Conservation (phyloP, 92 coral and sea anemone genomes). For the Hydrozoanthus gracilis region DNA sequence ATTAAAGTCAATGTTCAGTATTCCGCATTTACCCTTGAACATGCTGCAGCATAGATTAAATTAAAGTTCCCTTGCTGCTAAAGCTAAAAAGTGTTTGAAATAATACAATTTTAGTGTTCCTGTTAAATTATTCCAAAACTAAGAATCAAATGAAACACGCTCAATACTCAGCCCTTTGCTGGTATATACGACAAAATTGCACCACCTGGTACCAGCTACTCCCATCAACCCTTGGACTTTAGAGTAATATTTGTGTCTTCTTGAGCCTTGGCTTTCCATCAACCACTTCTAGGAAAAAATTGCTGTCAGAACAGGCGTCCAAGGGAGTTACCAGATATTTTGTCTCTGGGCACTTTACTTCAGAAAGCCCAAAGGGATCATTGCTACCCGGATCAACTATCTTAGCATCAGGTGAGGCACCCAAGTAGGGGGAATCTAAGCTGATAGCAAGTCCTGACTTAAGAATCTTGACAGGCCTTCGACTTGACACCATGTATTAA, state of each 20-base stretch:
- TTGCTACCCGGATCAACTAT: slow-evolving; percentile 64
- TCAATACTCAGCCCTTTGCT: no score
- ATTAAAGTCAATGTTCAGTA: no score
- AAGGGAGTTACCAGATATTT: slow-evolving; percentile 72
- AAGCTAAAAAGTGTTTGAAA: no score
- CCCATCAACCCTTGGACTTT: slow-evolving; percentile 80
- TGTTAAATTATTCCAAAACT: no score
- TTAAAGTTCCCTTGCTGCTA: no score
- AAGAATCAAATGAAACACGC: no score
- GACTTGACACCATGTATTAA: slow-evolving; percentile 66
- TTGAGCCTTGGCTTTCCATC: slow-evolving; percentile 55
- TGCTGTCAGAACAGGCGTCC: slow-evolving; percentile 70
- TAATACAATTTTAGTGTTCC: no score
- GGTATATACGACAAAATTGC: background rate
- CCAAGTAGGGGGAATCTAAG: slow-evolving; percentile 61
- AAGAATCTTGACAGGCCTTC: slow-evolving; percentile 62
- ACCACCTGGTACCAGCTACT: slow-evolving; percentile 64
- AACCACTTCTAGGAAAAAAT: slow-evolving; percentile 45
- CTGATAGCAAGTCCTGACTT: slow-evolving; percentile 76
- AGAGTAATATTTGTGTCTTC: slow-evolving; percentile 52
- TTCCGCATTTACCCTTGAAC: no score
- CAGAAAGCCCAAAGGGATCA: slow-evolving; percentile 66
- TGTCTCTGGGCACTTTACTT: slow-evolving; percentile 72
- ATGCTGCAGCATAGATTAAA: no score
- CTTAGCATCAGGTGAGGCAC: slow-evolving; percentile 72